A percentile compares a stretch with the other conserved stretches of the same genome.
Evolutionary conservation across 2,888 invertebrate species (phyloP).

Genomic region (Parthenolecanium corni): DNA sequence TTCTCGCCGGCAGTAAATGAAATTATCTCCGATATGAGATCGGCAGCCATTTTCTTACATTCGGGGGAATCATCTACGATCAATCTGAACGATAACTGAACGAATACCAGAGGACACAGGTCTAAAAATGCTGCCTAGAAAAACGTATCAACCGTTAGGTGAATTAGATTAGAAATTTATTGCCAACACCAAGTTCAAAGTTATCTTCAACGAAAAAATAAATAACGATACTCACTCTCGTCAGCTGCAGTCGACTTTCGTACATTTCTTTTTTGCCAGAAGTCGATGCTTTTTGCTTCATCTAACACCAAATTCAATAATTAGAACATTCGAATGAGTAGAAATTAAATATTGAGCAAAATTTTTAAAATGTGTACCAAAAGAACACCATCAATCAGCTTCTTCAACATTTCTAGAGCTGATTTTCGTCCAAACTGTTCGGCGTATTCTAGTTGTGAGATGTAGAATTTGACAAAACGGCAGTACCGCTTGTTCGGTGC

Average conservation of each 20-base stretch:
- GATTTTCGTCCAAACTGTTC: slow-evolving; percentile 72
- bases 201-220: too few species aligned
- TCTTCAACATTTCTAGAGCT: slow-evolving; percentile 70
- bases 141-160: not conserved
- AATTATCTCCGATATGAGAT: slow-evolving; percentile 59
- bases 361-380: too few species aligned
- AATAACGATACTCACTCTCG: too few species aligned
- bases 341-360: slow-evolving; percentile 33
- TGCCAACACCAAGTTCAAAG: not conserved
- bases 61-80: slow-evolving; percentile 69
- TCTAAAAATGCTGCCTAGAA: slow-evolving; percentile 40
- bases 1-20: slow-evolving; percentile 40
- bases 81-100: slow-evolving; percentile 63
- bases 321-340: slow-evolving; percentile 31
- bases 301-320: not conserved
- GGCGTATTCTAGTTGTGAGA: slow-evolving; percentile 70
- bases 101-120: slow-evolving; percentile 55
- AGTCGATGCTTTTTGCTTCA: not conserved
- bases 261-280: too few species aligned
- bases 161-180: not conserved
- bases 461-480: slow-evolving; percentile 64
- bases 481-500: slow-evolving; percentile 58
- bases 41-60: slow-evolving; percentile 61
- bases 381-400: slow-evolving; percentile 64
- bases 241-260: too few species aligned